phyloP scores from a whole-genome alignment of 2,888 invertebrate genomes.

The Cremastobaeus sp. region DNA sequence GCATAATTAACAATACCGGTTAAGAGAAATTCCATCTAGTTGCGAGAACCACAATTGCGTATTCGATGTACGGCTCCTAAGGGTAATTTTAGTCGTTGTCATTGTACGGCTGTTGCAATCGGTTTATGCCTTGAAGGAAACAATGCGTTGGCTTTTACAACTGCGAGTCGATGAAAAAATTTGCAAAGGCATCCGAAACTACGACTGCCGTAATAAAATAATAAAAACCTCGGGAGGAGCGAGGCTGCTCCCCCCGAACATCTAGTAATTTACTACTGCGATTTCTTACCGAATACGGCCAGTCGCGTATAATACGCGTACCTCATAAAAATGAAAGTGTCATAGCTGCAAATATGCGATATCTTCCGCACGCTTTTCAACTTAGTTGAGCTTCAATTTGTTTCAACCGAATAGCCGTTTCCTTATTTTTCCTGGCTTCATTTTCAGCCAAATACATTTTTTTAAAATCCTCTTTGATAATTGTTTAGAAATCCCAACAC shows the following conservation, averaged over 20 bases:
- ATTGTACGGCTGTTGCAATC: conserved; percentile 44
- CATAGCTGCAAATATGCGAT: neutral
- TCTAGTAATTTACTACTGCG: conserved; percentile 16
- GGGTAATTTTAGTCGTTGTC: conserved; percentile 47
- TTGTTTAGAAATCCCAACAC: no score
- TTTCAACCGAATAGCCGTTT: no score
- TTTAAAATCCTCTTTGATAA: no score
- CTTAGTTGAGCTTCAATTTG: no score
- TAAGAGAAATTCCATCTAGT: conserved; percentile 42
- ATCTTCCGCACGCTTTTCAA: conserved; percentile 12
- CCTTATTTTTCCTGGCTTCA: no score
- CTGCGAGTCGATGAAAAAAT: conserved; percentile 38
- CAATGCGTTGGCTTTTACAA: conserved; percentile 33
- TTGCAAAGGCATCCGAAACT: conserved; percentile 33
- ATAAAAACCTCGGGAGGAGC: conserved; percentile 16
- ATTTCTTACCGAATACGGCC: conserved; percentile 11
- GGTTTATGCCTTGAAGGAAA: conserved; percentile 31
- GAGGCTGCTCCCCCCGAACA: conserved; percentile 13
- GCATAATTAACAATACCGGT: conserved; percentile 34
- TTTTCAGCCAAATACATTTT: no score
- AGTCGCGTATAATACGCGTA: conserved; percentile 9
- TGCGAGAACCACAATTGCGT: conserved; percentile 39
- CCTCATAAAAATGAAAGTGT: conserved; percentile 40
- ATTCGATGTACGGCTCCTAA: conserved; percentile 19
- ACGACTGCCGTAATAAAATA: conserved; percentile 15